Conservation (phyloP, 2,888 invertebrate species). For the Esperia sulphurella region DNA sequence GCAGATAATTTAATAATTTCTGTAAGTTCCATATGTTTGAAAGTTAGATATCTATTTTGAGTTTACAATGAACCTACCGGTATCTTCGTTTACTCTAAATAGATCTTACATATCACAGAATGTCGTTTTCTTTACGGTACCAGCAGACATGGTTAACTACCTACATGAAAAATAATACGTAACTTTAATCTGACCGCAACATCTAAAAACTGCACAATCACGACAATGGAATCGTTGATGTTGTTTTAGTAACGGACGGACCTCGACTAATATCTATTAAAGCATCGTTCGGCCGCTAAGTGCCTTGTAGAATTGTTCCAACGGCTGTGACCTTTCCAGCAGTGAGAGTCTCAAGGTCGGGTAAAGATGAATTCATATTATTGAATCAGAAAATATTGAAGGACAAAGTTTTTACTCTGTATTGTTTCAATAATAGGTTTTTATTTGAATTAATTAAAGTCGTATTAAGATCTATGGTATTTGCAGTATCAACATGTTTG, state of each 20-base stretch:
- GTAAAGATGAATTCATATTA: conserved; percentile 12
- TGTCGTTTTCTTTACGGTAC: no score
- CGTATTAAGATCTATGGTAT: no score
- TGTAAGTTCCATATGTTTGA: no score
- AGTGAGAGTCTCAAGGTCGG: conserved; percentile 30
- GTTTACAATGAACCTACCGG: no score
- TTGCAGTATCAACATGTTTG: no score
- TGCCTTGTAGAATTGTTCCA: conserved; percentile 31
- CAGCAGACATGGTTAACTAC: not conserved
- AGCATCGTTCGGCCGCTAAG: conserved; percentile 25
- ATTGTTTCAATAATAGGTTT: no score
- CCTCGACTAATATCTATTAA: conserved; percentile 19
- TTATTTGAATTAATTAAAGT: no score
- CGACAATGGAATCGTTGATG: conserved; percentile 23
- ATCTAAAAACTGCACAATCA: conserved; percentile 19
- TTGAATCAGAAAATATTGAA: not conserved
- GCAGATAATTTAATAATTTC: no score
- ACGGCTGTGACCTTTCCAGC: conserved; percentile 32
- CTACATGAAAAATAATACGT: not conserved
- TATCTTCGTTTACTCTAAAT: no score
- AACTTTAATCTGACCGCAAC: conserved; percentile 17
- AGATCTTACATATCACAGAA: no score
- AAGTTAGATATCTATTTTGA: no score
- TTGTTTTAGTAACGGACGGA: conserved; percentile 24
- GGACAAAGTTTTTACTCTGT: no score